Percentiles rank a stretch among this genome's conserved stretches.
Conservation (phyloP, 1,140 invertebrate species). For the Sarcophaga bullata region DNA sequence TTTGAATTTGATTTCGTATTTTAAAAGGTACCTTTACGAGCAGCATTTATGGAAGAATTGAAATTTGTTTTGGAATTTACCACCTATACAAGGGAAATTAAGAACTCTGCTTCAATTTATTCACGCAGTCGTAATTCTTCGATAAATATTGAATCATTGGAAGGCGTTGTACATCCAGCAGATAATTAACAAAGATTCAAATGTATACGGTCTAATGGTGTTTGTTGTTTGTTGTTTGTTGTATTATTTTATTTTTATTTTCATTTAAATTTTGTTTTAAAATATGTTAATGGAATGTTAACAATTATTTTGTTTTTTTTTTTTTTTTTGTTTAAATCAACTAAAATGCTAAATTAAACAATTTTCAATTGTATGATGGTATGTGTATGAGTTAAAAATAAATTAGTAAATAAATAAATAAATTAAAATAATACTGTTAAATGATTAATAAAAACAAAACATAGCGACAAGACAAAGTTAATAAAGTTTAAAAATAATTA, state of each 20-base stretch:
- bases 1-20: no score
- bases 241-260: background rate
- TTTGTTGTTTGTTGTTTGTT: background rate
- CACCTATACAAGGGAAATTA: slow-evolving; percentile 75
- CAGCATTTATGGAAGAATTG: slow-evolving; percentile 77
- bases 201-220: no score
- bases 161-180: slow-evolving; percentile 39
- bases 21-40: slow-evolving; percentile 72
- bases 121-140: slow-evolving; percentile 59
- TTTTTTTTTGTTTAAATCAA: background rate
- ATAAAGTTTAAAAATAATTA: no score
- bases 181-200: slow-evolving; percentile 34
- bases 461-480: background rate
- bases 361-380: no score
- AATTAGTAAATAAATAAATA: slow-evolving; percentile 11
- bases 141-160: slow-evolving; percentile 48
- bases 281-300: slow-evolving; percentile 31
- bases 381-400: background rate
- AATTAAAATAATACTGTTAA: slow-evolving; percentile 34
- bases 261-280: no score
- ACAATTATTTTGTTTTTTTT: slow-evolving; percentile 19
- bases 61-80: slow-evolving; percentile 80
- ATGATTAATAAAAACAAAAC: background rate
- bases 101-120: slow-evolving; percentile 57
- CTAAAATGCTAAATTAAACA: background rate